Evolutionary conservation across 2,797 vertebrate species (phyloP).

Genomic region (Sternarchorhynchus goeldii): DNA sequence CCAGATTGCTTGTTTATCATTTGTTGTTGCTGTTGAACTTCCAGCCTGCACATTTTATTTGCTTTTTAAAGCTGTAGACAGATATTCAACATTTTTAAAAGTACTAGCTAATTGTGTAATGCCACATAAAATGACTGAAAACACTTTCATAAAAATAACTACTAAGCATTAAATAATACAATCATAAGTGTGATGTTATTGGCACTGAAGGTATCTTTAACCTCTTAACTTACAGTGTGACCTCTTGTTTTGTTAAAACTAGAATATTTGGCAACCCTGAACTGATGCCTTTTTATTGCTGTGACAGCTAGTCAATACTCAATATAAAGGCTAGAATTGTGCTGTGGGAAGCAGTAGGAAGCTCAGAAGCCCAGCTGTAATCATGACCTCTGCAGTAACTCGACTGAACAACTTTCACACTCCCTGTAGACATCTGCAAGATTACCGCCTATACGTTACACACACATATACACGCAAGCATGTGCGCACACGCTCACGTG

Average conservation of each 20-base stretch:
- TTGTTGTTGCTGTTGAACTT: too few species aligned
- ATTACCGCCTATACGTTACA: conserved; percentile 61
- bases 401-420: conserved; percentile 71
- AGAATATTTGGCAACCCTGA: conserved; percentile 71
- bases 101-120: too few species aligned
- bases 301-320: conserved; percentile 83
- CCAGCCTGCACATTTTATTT: too few species aligned
- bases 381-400: conserved; percentile 84
- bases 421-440: conserved; percentile 71
- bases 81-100: too few species aligned
- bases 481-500: background rate
- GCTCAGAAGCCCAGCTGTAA: conserved; percentile 82
- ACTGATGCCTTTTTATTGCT: conserved; percentile 80
- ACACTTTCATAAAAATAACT: background rate
- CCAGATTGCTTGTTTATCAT: too few species aligned
- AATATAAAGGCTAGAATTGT: conserved; percentile 79
- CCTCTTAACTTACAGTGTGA: conserved; percentile 71
- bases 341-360: conserved; percentile 75
- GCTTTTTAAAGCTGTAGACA: too few species aligned
- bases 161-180: conserved; percentile 54
- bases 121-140: background rate
- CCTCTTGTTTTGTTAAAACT: conserved; percentile 65
- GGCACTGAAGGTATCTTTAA: conserved; percentile 70
- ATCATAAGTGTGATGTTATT: conserved; percentile 66
- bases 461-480: conserved; percentile 40